Evolutionary conservation across 2,888 invertebrate genomes (phyloP).

Genomic region (Leptura quadrifasciata): DNA sequence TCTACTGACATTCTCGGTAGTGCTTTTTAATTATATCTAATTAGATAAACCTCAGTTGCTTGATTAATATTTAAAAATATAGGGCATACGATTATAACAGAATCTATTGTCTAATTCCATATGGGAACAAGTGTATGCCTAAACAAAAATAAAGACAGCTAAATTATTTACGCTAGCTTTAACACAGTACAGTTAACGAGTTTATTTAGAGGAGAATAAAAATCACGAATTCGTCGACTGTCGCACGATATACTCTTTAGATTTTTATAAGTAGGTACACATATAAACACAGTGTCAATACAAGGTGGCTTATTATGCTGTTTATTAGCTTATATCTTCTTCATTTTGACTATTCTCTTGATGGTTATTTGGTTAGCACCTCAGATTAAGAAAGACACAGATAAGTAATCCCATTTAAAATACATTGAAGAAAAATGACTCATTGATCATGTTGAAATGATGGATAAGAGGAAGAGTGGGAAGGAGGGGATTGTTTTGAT

Average conservation of each 20-base stretch:
- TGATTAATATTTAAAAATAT: slow-evolving; percentile 25
- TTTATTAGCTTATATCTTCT: not conserved
- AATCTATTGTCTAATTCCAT: slow-evolving; percentile 11
- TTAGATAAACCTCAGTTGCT: not conserved
- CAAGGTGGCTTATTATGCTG: not conserved
- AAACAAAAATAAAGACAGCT: slow-evolving; percentile 25
- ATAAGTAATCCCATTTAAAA: too few species aligned
- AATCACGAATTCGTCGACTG: not conserved
- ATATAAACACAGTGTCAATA: not conserved
- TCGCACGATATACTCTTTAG: slow-evolving; percentile 10
- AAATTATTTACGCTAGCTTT: slow-evolving; percentile 49
- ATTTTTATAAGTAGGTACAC: not conserved
- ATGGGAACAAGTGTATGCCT: not conserved
- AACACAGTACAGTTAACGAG: slow-evolving; percentile 45
- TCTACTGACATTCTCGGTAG: not conserved
- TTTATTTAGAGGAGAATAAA: not conserved
- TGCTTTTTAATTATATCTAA: not conserved
- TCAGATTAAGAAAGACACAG: too few species aligned
- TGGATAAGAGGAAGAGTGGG: too few species aligned
- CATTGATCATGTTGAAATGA: too few species aligned
- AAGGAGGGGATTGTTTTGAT: too few species aligned
- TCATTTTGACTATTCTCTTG: too few species aligned
- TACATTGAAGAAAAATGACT: too few species aligned
- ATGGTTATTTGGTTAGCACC: too few species aligned
- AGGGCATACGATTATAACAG: slow-evolving; percentile 6